Base-by-base conservation (phyloP, 92 coral and sea anemone genomes). In the Meandrina meandrites region DNA sequence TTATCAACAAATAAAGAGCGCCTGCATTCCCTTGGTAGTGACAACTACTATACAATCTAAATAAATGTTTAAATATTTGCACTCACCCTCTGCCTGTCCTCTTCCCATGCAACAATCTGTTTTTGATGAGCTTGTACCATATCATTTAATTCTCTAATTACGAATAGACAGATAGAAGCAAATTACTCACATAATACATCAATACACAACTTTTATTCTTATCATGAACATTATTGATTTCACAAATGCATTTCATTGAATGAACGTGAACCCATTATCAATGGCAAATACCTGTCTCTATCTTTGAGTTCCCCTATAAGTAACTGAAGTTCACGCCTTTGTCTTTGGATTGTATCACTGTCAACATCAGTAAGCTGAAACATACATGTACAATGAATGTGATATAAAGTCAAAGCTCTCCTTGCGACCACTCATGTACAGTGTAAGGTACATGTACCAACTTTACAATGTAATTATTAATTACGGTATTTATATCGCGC, bases 111-210 rank as follows among this genome's bases (percentile, higher is more conserved):
- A 51, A 95, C 96, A 30, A 97, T 94, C 82, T 97, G 99, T 81
- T 97, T 97, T 80, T 97, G 99, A 76, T 97, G 99, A 64, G 98
- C 95, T 71, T 97, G 99, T 1, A 97, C 99, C 99, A 97, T 97
- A 62, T 97, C 99, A 91, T 96, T 97, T 40, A 97, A 81, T 73
- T 97, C 99, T 83, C 98, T 96, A 84, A n/a, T 57, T 57, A 14
- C 28, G 45, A 22, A 78, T 24, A 62, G 69, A 62, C 69, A 27
- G 14, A 64, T 11, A 62, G 0, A n/a, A 27, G 34, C 9, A n/a
- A 64, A 21, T 27, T 17, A 60, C 30, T 2, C 45, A 40, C 45
- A 40, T 2, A 2, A 6, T 6, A 40, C 6, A 2, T 40, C 6
- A 40, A 40, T 40, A 40, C 45, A 40, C 45, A 40, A 40, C 45